These are phyloP conservation scores for Takifugu flavidus DNA, from an alignment of 2,113 vertebrate species.

Conservation along the genomic window DNA sequence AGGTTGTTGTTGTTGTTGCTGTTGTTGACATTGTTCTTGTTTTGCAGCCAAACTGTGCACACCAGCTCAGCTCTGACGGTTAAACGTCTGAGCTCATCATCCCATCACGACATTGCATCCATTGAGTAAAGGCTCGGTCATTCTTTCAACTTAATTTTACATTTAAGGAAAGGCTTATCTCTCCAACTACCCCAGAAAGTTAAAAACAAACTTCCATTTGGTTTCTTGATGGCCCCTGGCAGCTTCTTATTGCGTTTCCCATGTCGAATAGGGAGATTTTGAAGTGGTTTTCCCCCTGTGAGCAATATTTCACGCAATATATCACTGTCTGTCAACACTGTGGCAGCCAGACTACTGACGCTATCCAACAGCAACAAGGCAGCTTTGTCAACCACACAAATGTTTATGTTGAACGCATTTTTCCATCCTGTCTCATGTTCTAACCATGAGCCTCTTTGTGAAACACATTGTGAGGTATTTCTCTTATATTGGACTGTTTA, in stretches of 20 bases:
- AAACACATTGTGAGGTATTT: constrained; percentile 2
- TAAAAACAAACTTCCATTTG: constrained; percentile 18
- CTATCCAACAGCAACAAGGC: constrained; percentile 64
- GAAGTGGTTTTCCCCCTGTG: constrained; percentile 45
- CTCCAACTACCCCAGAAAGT: constrained; percentile 43
- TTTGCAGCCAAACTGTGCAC: not conserved
- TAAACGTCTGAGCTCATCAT: constrained; percentile 3
- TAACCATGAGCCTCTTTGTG: not conserved
- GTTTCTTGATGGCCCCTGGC: constrained; percentile 46
- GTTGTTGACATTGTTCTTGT: not conserved
- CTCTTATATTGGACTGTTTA: constrained; percentile 33
- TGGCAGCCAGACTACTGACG: constrained; percentile 39
- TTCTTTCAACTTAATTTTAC: constrained; percentile 29
- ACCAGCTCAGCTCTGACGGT: not conserved
- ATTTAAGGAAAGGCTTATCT: constrained; percentile 28
- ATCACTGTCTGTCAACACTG: constrained; percentile 51
- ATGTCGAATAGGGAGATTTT: constrained; percentile 43
- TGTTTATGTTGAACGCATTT: constrained; percentile 45
- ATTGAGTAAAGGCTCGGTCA: constrained; percentile 31
- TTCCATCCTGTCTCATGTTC: constrained; percentile 55
- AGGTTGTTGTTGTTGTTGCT: not conserved
- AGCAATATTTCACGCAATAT: constrained; percentile 40
- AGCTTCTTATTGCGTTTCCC: constrained; percentile 55
- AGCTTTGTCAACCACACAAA: constrained; percentile 22
- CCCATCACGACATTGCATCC: constrained; percentile 20